Evolutionary conservation across 2,888 invertebrate genomes (phyloP).

Genomic region (Furcula furcula): DNA sequence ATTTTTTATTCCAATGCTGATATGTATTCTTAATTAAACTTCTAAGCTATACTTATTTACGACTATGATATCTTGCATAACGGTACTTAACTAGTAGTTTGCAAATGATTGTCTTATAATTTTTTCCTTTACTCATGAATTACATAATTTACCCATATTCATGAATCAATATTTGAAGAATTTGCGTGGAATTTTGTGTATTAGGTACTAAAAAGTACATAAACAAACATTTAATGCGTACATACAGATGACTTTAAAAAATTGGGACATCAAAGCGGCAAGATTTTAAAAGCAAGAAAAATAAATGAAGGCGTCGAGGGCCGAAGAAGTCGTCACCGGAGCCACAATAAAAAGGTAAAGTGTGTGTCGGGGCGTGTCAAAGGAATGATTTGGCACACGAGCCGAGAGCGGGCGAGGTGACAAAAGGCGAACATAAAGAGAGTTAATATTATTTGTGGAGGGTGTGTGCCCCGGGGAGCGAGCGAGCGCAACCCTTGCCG

Average conservation of each 20-base stretch:
- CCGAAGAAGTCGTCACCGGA: not conserved
- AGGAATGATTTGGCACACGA: constrained; percentile 45
- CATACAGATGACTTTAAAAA: not conserved
- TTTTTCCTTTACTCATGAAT: too few species aligned
- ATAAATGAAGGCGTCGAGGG: not conserved
- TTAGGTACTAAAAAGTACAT: too few species aligned
- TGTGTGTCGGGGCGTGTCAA: constrained; percentile 48
- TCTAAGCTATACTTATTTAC: too few species aligned
- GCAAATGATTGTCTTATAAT: too few species aligned
- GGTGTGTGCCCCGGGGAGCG: constrained; percentile 27
- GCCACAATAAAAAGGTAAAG: constrained; percentile 43
- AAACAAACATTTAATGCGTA: too few species aligned
- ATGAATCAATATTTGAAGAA: too few species aligned
- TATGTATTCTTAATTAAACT: too few species aligned
- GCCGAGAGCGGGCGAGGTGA: constrained; percentile 33
- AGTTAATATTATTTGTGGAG: constrained; percentile 61
- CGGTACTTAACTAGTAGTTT: too few species aligned
- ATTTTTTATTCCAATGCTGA: too few species aligned
- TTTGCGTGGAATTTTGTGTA: too few species aligned
- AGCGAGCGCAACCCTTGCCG: constrained; percentile 34
- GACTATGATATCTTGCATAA: too few species aligned
- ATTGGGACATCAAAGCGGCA: not conserved
- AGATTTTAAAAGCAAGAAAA: not conserved
- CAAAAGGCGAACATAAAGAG: constrained; percentile 50
- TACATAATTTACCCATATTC: too few species aligned